phyloP scores from a whole-genome alignment of 2,888 invertebrate genomes.

The Temnothorax unifasciatus region DNA sequence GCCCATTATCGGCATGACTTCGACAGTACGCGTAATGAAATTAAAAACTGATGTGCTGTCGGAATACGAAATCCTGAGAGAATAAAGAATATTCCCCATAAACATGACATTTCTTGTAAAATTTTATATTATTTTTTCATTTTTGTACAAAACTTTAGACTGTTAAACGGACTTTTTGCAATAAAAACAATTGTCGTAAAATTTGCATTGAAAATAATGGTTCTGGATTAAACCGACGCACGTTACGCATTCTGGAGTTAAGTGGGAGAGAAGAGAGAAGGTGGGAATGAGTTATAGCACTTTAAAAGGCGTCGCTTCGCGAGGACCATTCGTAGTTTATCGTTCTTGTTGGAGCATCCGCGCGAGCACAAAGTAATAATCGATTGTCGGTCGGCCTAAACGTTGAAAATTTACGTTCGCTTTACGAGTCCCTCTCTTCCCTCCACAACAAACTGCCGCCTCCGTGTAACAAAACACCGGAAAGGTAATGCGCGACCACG shows the following conservation, averaged over 20 bases:
- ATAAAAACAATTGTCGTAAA: conserved; percentile 10
- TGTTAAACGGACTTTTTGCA: neutral
- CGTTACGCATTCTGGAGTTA: conserved; percentile 62
- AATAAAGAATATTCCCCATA: neutral
- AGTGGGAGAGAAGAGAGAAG: conserved; percentile 26
- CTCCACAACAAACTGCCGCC: conserved; percentile 16
- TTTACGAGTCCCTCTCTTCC: conserved; percentile 72
- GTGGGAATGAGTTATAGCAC: conserved; percentile 76
- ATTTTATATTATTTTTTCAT: neutral
- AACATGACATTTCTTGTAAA: neutral
- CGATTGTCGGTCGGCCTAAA: conserved; percentile 76
- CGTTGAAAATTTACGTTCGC: conserved; percentile 78
- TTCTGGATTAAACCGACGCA: conserved; percentile 26
- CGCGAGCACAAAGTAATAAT: conserved; percentile 76
- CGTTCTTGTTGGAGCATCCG: conserved; percentile 68
- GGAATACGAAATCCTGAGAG: neutral
- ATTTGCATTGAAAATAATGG: conserved; percentile 28
- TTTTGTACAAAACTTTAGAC: neutral
- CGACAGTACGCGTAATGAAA: neutral
- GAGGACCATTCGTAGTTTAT: conserved; percentile 75
- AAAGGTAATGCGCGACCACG: conserved; percentile 26
- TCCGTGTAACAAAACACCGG: conserved; percentile 36
- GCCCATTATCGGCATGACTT: neutral
- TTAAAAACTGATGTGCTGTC: neutral
- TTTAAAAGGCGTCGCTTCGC: conserved; percentile 78